Base-by-base conservation (phyloP, 2,113 vertebrate species). In the Osmerus mordax region DNA sequence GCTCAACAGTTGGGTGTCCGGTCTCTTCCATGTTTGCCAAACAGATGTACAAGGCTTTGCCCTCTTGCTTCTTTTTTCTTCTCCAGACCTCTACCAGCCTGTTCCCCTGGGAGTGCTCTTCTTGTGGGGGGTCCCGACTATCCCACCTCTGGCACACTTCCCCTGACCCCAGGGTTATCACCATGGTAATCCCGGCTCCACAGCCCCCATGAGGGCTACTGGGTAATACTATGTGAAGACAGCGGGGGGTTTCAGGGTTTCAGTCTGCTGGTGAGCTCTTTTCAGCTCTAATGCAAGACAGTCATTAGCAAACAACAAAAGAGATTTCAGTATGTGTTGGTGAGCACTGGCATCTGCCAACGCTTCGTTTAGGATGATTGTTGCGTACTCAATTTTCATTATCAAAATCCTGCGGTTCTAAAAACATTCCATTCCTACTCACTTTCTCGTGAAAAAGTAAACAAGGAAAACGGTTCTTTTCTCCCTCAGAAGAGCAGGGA, bases 161-260 rank as follows among this genome's bases (percentile, higher is more conserved):
- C 86, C 71, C 74, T 86, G 90, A 90, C 89, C 88, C 70, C 56
- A 2, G 78, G 89, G 87, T 92, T 88, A 90, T 92, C 89, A 67
- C 86, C 81, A 78, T 85, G 80, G 88, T 89, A 87, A 88, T 81
- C 81, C 73, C 51, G 79, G 69, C 72, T 47, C 41, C 83, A 87
- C 74, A 76, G 84, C 83, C 73, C 86, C 85, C 84, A 36, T 75
- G 82, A 84, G 84, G 72, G 84, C 76, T 90, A 85, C 86, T 76
- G 87, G 77, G 67, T 75, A 73, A 82, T 78, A 84, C 73, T 79
- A 47, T 47, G 9, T 47, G 41, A 47, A 2, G 41, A 12, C 41
- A 47, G 9, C 7, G 9, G 41, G 41, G 41, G 41, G 41, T 47
- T 47, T 12, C 41, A 47, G 41, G 41, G 41, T 47, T 47, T 47